Evolutionary conservation across 2,888 invertebrate genomes (phyloP).

Genomic region (Heliconius hortense): DNA sequence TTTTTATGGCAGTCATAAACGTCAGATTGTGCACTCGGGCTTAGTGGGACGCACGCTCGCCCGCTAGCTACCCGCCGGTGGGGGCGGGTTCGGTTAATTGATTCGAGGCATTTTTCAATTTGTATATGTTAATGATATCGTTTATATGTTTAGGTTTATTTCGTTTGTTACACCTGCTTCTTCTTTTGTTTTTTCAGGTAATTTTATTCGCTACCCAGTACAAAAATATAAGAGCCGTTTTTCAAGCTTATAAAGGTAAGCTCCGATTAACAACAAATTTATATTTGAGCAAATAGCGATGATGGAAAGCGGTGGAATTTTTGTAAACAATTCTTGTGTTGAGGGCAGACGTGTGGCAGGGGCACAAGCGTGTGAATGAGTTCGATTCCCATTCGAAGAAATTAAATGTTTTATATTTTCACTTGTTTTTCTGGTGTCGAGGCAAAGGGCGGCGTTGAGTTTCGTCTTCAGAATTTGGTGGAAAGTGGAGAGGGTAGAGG

Average conservation of each 20-base stretch:
- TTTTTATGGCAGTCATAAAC: constrained; percentile 83
- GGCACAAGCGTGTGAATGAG: too few relatives aligned
- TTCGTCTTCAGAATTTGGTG: too few relatives aligned
- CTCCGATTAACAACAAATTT: constrained; percentile 24
- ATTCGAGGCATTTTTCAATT: constrained; percentile 64
- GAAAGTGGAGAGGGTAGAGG: too few relatives aligned
- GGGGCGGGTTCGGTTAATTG: constrained; percentile 61
- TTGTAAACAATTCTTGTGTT: constrained; percentile 29
- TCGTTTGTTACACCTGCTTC: constrained; percentile 56
- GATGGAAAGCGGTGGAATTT: not conserved
- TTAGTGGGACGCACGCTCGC: constrained; percentile 61
- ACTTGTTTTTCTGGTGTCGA: too few relatives aligned
- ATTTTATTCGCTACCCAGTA: constrained; percentile 39
- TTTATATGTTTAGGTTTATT: constrained; percentile 53
- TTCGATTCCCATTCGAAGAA: too few relatives aligned
- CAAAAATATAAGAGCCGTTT: constrained; percentile 22
- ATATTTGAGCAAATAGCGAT: constrained; percentile 15
- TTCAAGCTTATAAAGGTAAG: constrained; percentile 29
- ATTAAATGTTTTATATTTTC: too few relatives aligned
- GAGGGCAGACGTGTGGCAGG: not conserved
- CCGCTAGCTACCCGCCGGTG: constrained; percentile 44
- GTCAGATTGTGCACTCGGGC: constrained; percentile 80
- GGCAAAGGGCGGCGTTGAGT: too few relatives aligned
- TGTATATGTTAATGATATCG: constrained; percentile 51
- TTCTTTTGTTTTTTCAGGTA: constrained; percentile 69